Base-by-base conservation (phyloP, 2,888 invertebrate species). In the Polyommatus iphigenia region DNA sequence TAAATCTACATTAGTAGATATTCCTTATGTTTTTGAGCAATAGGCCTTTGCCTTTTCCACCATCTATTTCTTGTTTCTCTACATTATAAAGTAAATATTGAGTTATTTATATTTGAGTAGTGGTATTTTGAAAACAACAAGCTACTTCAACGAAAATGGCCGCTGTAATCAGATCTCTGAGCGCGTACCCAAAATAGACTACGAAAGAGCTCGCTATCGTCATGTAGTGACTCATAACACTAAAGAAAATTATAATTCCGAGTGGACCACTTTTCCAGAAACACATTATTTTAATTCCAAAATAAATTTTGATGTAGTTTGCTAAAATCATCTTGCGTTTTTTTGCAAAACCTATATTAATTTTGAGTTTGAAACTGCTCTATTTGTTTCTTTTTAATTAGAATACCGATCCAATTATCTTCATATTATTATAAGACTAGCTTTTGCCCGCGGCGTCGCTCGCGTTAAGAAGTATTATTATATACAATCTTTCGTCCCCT, bases 81-180 rank as follows among this genome's bases (percentile, higher is more conserved):
- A 10, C 6, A 59, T 59, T 20, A 10, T 59, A 20, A 59, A 59
- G 20, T 59, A 59, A 59, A 59, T 59, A 59, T 20, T 20, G 7
- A 24, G 24, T 32, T 6, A 32, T 29, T 32, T 67, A 67, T 10
- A 67, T 67, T 67, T 32, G 2, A 10, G 10, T 20, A 67, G 15
- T 29, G 29, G 24, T 67, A 67, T 67, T 29, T 67, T 29, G 67
- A 32, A 67, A 67, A 67, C 67, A 67, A 67, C 67, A 67, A 5
- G 29, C 15, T 67, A 67, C 67, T 29, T 62, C 81, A 84, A 88
- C 89, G 82, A 86, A 92, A 91, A 91, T 88, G 88, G 91, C 84
- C 85, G 85, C 85, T 86, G 93, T 92, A 93, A 93, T 86, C 87
- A 89, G 91, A 93, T 92, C 87, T 88, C 90, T 86, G 87, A 81